Percentiles rank a stretch among this genome's conserved stretches.
Conservation (phyloP, 2,888 invertebrate genomes). For the Hemicrepidius hirtus region DNA sequence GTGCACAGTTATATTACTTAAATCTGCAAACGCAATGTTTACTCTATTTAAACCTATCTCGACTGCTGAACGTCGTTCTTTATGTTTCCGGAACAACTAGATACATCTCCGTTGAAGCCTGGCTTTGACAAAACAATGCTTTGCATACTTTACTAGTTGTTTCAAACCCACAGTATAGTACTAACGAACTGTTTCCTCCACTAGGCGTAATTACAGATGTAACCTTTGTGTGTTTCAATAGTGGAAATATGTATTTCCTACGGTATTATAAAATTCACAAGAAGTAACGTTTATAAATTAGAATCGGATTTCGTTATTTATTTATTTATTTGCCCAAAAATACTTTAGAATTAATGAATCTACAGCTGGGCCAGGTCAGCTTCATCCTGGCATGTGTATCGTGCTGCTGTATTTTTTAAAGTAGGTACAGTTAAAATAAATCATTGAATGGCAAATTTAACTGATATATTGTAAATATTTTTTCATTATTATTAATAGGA, state of each 20-base stretch:
- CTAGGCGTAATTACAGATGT: conserved; percentile 54
- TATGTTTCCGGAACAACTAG: conserved; percentile 31
- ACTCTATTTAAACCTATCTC: not conserved
- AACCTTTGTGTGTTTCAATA: conserved; percentile 29
- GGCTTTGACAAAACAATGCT: conserved; percentile 51
- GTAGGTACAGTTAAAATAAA: too few relatives aligned
- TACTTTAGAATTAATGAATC: too few relatives aligned
- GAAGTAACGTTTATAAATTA: too few relatives aligned
- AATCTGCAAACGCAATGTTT: not conserved
- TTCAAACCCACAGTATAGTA: conserved; percentile 52
- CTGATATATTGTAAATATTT: too few relatives aligned
- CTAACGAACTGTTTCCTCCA: conserved; percentile 56
- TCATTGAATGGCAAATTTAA: too few relatives aligned
- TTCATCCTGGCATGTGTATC: too few relatives aligned
- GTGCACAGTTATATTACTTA: not conserved
- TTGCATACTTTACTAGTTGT: conserved; percentile 40
- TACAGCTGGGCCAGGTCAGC: too few relatives aligned
- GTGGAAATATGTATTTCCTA: conserved; percentile 34
- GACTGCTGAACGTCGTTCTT: not conserved
- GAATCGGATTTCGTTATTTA: too few relatives aligned
- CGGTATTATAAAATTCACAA: conserved; percentile 23
- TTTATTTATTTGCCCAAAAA: too few relatives aligned
- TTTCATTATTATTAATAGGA: too few relatives aligned
- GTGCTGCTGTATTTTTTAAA: too few relatives aligned
- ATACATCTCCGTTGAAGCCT: conserved; percentile 36